Evolutionary conservation across 2,888 invertebrate genomes (phyloP).

Genomic region (Ectobius pallidus): DNA sequence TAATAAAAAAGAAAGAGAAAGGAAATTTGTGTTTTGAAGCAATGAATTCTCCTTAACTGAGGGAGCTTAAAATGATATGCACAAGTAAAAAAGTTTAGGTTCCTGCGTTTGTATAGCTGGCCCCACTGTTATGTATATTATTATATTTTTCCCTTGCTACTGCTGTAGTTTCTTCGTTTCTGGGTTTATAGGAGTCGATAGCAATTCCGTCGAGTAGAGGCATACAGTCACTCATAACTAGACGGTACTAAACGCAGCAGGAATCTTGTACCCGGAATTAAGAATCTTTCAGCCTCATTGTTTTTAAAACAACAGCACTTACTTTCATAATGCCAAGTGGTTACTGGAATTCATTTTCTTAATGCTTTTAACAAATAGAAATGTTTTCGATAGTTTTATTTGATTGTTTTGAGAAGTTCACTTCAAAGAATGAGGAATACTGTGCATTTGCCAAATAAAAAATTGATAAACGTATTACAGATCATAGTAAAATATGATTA

Average conservation of each 20-base stretch:
- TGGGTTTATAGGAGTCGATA: constrained; percentile 22
- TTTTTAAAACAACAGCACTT: too few relatives aligned
- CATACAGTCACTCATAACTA: constrained; percentile 4
- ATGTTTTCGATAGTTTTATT: too few relatives aligned
- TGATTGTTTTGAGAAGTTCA: too few relatives aligned
- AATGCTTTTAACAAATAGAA: too few relatives aligned
- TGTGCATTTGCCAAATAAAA: too few relatives aligned
- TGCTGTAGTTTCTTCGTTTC: constrained; percentile 1
- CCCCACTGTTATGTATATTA: constrained; percentile 18
- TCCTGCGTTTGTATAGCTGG: constrained; percentile 11
- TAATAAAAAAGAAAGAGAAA: constrained; percentile 36
- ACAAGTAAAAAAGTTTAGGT: constrained; percentile 18
- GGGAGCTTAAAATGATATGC: constrained; percentile 31
- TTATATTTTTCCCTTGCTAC: not conserved
- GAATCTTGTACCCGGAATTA: constrained; percentile 17
- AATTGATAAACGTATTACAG: too few relatives aligned
- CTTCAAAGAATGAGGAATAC: too few relatives aligned
- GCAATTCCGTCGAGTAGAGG: constrained; percentile 6
- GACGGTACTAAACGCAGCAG: constrained; percentile 10
- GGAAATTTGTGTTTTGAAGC: constrained; percentile 34
- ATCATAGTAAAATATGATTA: too few relatives aligned
- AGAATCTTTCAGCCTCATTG: constrained; percentile 2
- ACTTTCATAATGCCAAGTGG: too few relatives aligned
- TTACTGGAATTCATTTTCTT: too few relatives aligned
- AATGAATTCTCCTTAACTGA: constrained; percentile 34